Percentiles rank a stretch among this genome's conserved stretches.
Conservation (phyloP, 37 sponge, comb jelly and placozoan species). For the Eunapius fragilis region DNA sequence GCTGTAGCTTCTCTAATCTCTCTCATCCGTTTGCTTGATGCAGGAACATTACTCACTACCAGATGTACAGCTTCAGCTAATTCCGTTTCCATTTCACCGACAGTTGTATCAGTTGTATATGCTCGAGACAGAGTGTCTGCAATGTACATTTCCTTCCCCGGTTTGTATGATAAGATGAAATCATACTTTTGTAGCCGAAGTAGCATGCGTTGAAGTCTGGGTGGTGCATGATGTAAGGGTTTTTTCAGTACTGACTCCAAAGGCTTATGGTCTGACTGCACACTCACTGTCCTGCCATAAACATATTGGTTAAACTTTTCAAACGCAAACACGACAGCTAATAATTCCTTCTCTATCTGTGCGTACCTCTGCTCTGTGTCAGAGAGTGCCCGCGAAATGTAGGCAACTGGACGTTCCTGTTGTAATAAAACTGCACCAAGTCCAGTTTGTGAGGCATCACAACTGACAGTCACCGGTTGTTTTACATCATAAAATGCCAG, state of each 20-base stretch:
- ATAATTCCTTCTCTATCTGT: conserved; percentile 26
- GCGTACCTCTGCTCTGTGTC: conserved; percentile 19
- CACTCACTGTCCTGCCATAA: not conserved
- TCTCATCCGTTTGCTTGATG: not conserved
- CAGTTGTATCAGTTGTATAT: not conserved
- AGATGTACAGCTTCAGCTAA: not conserved
- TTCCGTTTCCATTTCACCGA: not conserved
- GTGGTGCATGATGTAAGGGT: not conserved
- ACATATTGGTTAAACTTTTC: conserved; percentile 3
- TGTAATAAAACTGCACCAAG: conserved; percentile 20
- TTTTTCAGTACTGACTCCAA: not conserved
- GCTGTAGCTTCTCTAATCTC: not conserved
- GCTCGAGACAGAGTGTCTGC: not conserved
- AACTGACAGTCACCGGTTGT: conserved; percentile 21
- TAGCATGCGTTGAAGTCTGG: not conserved
- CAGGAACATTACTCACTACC: not conserved
- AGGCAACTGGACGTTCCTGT: not conserved
- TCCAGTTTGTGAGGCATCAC: conserved; percentile 55
- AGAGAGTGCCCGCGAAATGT: conserved; percentile 16
- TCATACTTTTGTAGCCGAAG: not conserved
- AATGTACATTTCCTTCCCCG: not conserved
- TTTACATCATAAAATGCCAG: conserved; percentile 41
- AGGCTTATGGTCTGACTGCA: conserved; percentile 36
- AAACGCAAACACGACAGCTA: conserved; percentile 31
- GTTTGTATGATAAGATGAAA: not conserved